Evolutionary conservation across 2,888 invertebrate species (phyloP), one percentile per base, ranked within the genome.

Genomic region (Hoplodrina blanda): DNA sequence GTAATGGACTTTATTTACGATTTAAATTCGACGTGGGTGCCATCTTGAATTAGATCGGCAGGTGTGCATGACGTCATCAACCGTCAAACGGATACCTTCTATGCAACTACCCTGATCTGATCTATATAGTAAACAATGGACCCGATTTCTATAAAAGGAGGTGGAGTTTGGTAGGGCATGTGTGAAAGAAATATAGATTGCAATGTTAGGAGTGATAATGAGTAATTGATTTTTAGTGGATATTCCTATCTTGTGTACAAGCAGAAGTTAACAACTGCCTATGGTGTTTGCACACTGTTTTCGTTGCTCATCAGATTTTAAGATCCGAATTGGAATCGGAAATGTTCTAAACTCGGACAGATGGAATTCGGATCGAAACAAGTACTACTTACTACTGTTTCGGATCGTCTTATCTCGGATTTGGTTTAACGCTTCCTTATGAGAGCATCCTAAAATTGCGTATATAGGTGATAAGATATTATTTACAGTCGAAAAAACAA

Each of bases 61-160:
- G 76, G 80, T 80, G 76, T 61, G 25, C n/a, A 0, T 50, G 20
- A 59, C 69, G 76, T 75, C 54, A 55, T n/a, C 4, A 6, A 10
- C 30, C n/a, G 30, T 41, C 64, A 79, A 75, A 63, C 41, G 57
- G 66, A 75, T 41, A 4, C 17, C 46, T 46, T 54, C 33, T 41
- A 46, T 20, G 8, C 3, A 7, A 44, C 55, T 15, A 33, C 53
- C 50, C 60, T 59, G 30, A n/a, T 56, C 53, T 53, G 30, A 20
- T 56, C 52, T 10, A 65, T 73, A 65, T n/a, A 66, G 69, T 30
- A 61, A 66, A 79, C 79, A 79, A 79, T 81, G 56, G 53, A 17
- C 19, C 6, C 10, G 61, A 63, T 62, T 52, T 19, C 78, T 68
- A 46, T 69, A 78, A 60, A 77, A 49, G 81, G 62, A 0, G 17